These are phyloP conservation scores for Hippoglossus stenolepis DNA, from an alignment of 2,113 vertebrate species.

Conservation along the genomic window DNA sequence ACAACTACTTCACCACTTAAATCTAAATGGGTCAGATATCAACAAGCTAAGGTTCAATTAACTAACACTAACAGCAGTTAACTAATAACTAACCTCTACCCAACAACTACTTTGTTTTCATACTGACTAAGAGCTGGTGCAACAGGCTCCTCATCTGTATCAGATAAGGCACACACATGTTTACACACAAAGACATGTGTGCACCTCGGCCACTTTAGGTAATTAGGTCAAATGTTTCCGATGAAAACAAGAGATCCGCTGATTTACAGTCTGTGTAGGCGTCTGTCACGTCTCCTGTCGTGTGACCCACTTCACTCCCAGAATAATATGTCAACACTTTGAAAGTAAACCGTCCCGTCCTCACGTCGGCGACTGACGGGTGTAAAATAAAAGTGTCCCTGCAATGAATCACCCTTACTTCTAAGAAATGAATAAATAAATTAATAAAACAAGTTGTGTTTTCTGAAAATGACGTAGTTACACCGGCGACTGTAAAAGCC, in stretches of 20 bases:
- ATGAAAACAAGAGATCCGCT: neutral
- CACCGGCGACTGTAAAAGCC: neutral
- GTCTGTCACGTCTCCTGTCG: neutral
- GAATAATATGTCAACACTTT: constrained; percentile 23
- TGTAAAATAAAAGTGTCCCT: neutral
- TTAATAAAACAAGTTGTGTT: neutral
- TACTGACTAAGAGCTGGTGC: too few relatives aligned
- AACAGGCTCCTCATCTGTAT: neutral
- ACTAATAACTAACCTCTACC: neutral
- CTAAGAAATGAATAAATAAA: neutral
- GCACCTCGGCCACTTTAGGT: too few relatives aligned
- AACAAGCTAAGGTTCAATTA: too few relatives aligned
- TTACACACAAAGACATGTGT: neutral
- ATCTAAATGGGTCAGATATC: neutral
- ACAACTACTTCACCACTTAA: neutral
- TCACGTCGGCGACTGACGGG: neutral
- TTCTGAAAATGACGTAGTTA: neutral
- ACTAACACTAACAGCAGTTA: too few relatives aligned
- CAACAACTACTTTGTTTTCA: neutral
- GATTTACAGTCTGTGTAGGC: neutral
- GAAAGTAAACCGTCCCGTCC: neutral
- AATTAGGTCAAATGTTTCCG: neutral
- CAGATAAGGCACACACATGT: neutral
- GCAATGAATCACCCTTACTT: neutral
- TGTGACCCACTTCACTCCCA: constrained; percentile 15